Base-by-base conservation (phyloP, 2,797 vertebrate genomes). In the Eulemur coronatus region DNA sequence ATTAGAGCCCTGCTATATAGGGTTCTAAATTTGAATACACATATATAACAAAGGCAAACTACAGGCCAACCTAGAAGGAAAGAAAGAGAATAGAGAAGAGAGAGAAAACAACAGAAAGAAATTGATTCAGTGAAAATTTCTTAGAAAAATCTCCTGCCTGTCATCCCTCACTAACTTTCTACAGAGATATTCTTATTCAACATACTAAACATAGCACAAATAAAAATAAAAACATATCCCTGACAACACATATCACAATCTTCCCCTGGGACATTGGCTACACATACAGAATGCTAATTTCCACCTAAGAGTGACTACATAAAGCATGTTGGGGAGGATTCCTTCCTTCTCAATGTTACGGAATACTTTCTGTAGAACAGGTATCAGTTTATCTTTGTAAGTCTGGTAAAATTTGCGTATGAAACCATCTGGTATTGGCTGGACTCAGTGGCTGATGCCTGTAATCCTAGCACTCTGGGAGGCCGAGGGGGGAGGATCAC, bases 401-500 rank as follows among this genome's bases (percentile, higher is more conserved):
- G 9, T 26, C 3, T 26, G 55, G 22, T 57, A 57, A 57, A 57
- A 57, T 57, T 57, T 24, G 3, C 9, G 1, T 26, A 24, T 57
- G 9, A 57, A 57, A 57, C 55, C 55, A 57, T 57, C 55, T 57
- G 24, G 55, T 26, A 57, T 57, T 57, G 55, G 9, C 55, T 57
- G 24, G 24, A 4, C 10, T 4, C 24, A 57, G 55, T 57, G 55
- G 24, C 55, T 57, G 9, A 57, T 4, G 9, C 55, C 55, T 57
- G 9, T 11, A 57, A 57, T 26, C 22, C 24, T 57, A 57, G 22
- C 9, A 57, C 24, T 57, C 24, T 57, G 1, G 24, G 55, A 26
- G 24, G 22, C 55, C 9, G 0, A 57, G 1, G 24, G 0, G 1
- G 22, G 55, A 57, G 24, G 55, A 57, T 57, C 0, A 0, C 55